Evolutionary conservation across 2,113 vertebrate species (phyloP), one percentile per base, ranked within the genome.

Genomic region (Ictidomys tridecemlineatus): DNA sequence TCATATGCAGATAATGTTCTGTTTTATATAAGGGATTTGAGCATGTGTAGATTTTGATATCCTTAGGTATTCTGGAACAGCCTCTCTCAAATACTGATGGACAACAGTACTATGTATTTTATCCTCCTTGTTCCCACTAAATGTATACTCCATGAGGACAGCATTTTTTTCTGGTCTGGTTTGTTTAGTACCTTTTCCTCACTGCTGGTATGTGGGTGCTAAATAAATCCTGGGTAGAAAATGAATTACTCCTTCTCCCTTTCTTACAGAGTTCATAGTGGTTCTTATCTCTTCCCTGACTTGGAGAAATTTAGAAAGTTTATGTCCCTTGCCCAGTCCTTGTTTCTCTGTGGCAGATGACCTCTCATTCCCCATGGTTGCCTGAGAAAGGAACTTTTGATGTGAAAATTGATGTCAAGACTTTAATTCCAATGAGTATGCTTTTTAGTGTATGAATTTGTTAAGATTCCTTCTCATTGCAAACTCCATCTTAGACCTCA

Each of bases 391-490:
- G 30, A 88, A 61, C 78, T 91, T 93, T 96, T 83, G 76, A 74
- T 53, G 51, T 39, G 70, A 80, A 97, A 91, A 91, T 96, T 85
- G 72, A 96, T 48, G 61, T 91, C 91, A 94, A 93, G 67, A 78
- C 73, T 96, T 94, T 92, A 96, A 51, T 87, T 94, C 72, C 37
- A 93, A 6, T 85, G 67, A 94, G 42, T 93, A 76, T 86, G 95
- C 28, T 85, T 78, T 91, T 91, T 26, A 79, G 2, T 84, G 13
- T 91, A 95, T 51, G 39, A 87, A 70, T 94, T 96, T 88, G 84
- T 95, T 72, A 18, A 45, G n/a, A 56, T 84, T 74, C 67, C 37
- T 24, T 80, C 63, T 95, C 67, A 97, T 0, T 85, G 61, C 9
- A 79, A 53, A 78, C 78, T 96, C 34, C 16, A 80, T 58, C 26